Base-by-base conservation (phyloP, 2,113 vertebrate species). In the Syngnathoides biaculeatus region DNA sequence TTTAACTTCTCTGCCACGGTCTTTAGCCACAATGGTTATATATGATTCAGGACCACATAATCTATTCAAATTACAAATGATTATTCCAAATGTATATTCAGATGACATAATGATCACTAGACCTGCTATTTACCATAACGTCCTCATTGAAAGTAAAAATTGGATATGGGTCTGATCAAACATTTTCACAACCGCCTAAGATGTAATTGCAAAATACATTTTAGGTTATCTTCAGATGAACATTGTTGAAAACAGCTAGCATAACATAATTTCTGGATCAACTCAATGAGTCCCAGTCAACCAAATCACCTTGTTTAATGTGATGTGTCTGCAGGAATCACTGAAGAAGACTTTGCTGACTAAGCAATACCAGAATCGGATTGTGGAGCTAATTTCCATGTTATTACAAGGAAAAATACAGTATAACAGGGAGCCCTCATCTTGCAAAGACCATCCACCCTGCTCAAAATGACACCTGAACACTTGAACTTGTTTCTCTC, bases 261-360 rank as follows among this genome's bases (percentile, higher is more conserved):
- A 10, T 26, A 27, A 13, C 14, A 5, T 39, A 59, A 8, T 40
- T 24, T 42, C 22, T 47, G 40, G 39, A 47, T 39, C 65, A 53
- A 55, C 55, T 60, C 22, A 38, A 20, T 35, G 48, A 45, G 53
- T 55, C 24, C 13, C 17, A 19, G 19, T 10, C 30, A 30, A 63
- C 50, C 63, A 60, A 24, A 14, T 14, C 20, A 26, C 19, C 61
- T n/a, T 11, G 27, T 61, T 59, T 30, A 63, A 42, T 17, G 3
- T 35, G 17, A 42, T 61, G 52, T 53, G 45, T 27, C 64, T 73
- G 62, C 42, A 65, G 26, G 53, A 62, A 26, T 52, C 20, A 24
- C 60, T 20, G 55, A 59, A 19, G 40, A 58, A 59, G 60, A 3
- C 8, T 65, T 60, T 69, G 26, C n/a, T 71, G 63, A 65, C 38